Conservation (phyloP, 2,888 invertebrate genomes). For the Sycophila texana region DNA sequence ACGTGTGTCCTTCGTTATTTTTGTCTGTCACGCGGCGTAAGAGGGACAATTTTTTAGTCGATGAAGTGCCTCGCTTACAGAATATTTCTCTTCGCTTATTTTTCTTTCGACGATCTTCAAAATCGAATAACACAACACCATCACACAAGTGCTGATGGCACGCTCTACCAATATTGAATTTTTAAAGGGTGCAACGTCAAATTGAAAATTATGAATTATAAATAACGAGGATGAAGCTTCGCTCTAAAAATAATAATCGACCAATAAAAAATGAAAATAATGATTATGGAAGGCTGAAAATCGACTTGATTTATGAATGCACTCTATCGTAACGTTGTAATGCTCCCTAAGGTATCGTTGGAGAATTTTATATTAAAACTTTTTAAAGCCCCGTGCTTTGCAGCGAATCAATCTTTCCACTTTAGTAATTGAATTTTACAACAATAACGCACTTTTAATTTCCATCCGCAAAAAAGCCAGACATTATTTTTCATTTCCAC, state of each 20-base stretch:
- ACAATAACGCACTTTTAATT: too few relatives aligned
- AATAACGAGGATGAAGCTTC: too few relatives aligned
- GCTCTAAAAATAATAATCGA: not conserved
- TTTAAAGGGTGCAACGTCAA: too few relatives aligned
- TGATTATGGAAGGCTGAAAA: constrained; percentile 8
- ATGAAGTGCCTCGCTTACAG: not conserved
- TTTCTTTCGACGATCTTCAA: not conserved
- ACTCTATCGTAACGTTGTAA: constrained; percentile 8
- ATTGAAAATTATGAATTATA: too few relatives aligned
- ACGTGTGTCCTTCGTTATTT: constrained; percentile 37
- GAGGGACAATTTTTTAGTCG: constrained; percentile 23
- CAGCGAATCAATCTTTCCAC: constrained; percentile 18
- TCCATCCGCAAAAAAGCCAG: too few relatives aligned
- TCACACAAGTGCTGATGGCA: too few relatives aligned
- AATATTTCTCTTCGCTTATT: constrained; percentile 13
- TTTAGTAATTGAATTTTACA: too few relatives aligned
- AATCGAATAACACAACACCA: not conserved
- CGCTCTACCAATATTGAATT: too few relatives aligned
- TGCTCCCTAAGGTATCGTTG: constrained; percentile 28
- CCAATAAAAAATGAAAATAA: constrained; percentile 3
- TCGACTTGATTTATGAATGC: constrained; percentile 22
- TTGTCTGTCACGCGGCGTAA: not conserved
- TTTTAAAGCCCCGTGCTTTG: constrained; percentile 17
- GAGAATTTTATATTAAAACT: constrained; percentile 38
- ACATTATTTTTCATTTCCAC: too few relatives aligned